Conservation (phyloP, 1,140 invertebrate species). For the Papilio xuthus region DNA sequence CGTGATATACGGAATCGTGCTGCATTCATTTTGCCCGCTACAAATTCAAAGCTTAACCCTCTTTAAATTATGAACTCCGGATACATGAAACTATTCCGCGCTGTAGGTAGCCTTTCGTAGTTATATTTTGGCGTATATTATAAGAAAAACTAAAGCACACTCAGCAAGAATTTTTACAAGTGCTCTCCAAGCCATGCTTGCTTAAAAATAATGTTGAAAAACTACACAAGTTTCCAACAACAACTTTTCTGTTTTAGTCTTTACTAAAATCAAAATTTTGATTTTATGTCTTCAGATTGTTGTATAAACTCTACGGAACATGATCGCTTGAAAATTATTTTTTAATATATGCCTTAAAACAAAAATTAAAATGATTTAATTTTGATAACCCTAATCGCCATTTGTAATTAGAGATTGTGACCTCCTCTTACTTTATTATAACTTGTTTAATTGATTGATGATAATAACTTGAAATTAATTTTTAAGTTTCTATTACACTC, state of each 20-base stretch:
- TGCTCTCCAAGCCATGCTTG: too few species aligned
- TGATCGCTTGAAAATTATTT: too few species aligned
- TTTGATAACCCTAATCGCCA: background rate
- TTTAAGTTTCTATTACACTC: too few species aligned
- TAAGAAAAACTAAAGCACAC: background rate
- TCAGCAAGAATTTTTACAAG: background rate
- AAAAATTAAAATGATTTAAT: background rate
- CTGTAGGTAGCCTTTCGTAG: background rate
- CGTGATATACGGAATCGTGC: too few species aligned
- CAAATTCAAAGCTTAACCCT: constrained; percentile 3
- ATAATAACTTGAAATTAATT: too few species aligned
- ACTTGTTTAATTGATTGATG: too few species aligned
- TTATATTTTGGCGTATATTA: background rate
- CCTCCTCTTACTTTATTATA: background rate
- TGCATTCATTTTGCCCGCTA: background rate
- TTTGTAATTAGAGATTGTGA: background rate
- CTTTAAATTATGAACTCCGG: constrained; percentile 13
- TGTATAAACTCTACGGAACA: too few species aligned
- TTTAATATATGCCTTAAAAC: background rate
- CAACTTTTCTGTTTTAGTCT: background rate
- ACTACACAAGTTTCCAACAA: background rate
- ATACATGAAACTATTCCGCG: constrained; percentile 7
- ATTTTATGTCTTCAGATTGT: background rate
- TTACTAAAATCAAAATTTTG: background rate
- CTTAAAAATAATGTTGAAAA: background rate